phyloP scores from a whole-genome alignment of 1,140 invertebrate species.

The Atta colombica region DNA sequence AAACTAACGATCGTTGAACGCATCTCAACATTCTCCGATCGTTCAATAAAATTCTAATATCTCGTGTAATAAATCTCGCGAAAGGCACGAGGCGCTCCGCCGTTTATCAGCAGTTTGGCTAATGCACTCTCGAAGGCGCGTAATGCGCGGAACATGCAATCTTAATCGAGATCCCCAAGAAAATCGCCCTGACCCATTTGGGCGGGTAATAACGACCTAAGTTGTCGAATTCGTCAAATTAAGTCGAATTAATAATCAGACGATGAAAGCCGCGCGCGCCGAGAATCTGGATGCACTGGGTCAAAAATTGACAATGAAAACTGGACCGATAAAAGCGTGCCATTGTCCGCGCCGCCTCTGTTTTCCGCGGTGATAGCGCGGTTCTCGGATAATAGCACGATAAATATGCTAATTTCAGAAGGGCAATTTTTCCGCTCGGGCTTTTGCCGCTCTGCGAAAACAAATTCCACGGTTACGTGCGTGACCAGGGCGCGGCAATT shows the following conservation, averaged over 20 bases:
- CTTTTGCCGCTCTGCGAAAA: conserved; percentile 44
- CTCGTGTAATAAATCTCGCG: conserved; percentile 4
- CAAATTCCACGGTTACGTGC: conserved; percentile 28
- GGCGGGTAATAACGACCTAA: conserved; percentile 20
- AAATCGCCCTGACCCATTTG: conserved; percentile 53
- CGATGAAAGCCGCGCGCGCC: background rate
- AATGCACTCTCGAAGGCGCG: conserved; percentile 22
- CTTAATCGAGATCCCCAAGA: conserved; percentile 24
- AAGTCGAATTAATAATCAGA: conserved; percentile 65
- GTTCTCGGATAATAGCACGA: conserved; percentile 50
- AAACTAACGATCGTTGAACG: conserved; percentile 12
- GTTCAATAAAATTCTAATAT: conserved; percentile 41
- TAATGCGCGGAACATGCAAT: conserved; percentile 32
- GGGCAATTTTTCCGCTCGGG: conserved; percentile 60
- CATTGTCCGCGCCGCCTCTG: background rate
- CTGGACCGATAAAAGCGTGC: background rate
- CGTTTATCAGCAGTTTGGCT: conserved; percentile 37
- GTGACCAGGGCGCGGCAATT: background rate
- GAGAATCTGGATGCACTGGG: conserved; percentile 12
- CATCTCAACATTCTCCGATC: conserved; percentile 19
- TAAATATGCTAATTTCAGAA: conserved; percentile 74
- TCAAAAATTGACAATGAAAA: conserved; percentile 51
- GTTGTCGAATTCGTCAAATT: conserved; percentile 55
- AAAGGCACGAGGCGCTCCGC: background rate
- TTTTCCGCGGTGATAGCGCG: conserved; percentile 53